These are phyloP conservation scores for Axinella damicornis DNA, from an alignment of 37 sponge, comb jelly and placozoan species.

Conservation along the genomic window DNA sequence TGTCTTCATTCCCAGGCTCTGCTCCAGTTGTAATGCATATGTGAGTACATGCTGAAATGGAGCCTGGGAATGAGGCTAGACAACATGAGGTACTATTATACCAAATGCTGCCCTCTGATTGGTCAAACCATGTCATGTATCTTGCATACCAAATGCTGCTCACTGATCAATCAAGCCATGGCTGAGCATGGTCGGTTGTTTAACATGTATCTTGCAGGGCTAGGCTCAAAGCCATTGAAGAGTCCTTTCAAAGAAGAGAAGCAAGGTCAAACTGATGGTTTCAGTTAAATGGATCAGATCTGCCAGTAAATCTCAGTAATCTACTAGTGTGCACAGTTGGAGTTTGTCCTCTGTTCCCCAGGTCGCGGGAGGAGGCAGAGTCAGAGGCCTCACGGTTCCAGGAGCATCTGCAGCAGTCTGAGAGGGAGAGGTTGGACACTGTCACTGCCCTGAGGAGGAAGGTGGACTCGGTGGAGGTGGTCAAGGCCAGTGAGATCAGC, in stretches of 20 bases:
- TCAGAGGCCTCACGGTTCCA: conserved; percentile 2
- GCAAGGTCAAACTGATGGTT: conserved; percentile 36
- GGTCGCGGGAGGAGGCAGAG: conserved; percentile 67
- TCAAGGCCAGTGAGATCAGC: conserved; percentile 53
- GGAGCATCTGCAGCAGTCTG: conserved; percentile 45
- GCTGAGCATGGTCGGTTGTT: too few relatives aligned
- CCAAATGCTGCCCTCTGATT: too few relatives aligned
- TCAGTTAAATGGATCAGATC: too few relatives aligned
- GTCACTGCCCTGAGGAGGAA: conserved; percentile 49
- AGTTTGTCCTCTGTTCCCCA: background rate
- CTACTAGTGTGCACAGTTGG: too few relatives aligned
- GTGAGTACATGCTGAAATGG: too few relatives aligned
- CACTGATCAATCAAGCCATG: too few relatives aligned
- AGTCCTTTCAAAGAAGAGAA: conserved; percentile 67
- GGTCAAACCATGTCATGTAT: too few relatives aligned
- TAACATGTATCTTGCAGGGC: conserved; percentile 1
- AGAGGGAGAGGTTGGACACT: conserved; percentile 60
- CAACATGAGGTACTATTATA: too few relatives aligned
- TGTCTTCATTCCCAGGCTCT: too few relatives aligned
- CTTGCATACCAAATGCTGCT: background rate
- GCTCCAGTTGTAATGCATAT: too few relatives aligned
- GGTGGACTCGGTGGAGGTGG: conserved; percentile 54
- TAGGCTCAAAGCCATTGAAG: conserved; percentile 61
- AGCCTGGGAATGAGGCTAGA: too few relatives aligned
- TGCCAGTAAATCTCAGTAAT: too few relatives aligned